Percentiles rank a stretch among this genome's conserved stretches.
Conservation (phyloP, 2,113 vertebrate genomes). For the Otus sunia region DNA sequence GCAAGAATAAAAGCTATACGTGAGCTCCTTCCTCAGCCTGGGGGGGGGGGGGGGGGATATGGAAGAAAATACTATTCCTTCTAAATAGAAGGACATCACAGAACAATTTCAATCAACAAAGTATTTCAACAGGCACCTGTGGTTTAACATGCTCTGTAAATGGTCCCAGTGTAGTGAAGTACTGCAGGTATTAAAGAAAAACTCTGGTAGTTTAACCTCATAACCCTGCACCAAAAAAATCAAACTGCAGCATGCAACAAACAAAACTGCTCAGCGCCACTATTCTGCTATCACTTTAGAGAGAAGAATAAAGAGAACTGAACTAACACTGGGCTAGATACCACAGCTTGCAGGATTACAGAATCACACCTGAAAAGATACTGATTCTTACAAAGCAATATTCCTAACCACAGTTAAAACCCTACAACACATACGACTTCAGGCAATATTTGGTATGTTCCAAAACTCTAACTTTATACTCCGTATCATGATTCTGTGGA, state of each 20-base stretch:
- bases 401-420: neutral
- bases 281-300: neutral
- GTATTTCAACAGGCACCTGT: neutral
- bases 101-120: neutral
- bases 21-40: neutral
- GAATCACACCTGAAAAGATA: neutral
- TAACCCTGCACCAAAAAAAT: neutral
- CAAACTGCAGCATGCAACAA: neutral
- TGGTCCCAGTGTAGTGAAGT: accelerated
- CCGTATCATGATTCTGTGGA: too few relatives aligned
- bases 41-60: neutral
- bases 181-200: neutral
- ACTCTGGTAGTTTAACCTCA: neutral
- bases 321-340: neutral
- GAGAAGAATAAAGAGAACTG: neutral
- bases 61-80: neutral
- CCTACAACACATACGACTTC: neutral
- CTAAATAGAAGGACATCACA: neutral
- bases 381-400: neutral
- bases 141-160: neutral
- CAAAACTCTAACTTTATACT: neutral
- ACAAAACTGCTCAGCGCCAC: neutral
- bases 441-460: neutral
- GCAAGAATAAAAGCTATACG: neutral
- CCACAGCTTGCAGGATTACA: neutral